phyloP scores from a whole-genome alignment of 1,140 invertebrate genomes.

The Callitettix versicolor region DNA sequence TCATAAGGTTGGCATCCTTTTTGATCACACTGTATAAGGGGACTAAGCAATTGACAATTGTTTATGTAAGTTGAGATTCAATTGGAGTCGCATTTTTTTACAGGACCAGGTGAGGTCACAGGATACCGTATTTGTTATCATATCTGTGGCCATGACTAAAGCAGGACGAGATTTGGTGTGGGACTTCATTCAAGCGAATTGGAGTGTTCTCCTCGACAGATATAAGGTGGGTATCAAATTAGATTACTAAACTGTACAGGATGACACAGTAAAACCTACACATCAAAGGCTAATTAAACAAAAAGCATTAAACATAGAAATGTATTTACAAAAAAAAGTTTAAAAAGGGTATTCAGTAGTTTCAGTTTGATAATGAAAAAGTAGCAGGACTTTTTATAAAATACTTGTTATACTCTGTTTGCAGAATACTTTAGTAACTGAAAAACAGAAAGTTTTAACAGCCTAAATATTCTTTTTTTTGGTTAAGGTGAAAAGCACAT shows the following conservation, averaged over 20 bases:
- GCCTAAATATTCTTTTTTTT: too few relatives aligned
- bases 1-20: too few relatives aligned
- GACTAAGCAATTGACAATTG: too few relatives aligned
- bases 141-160: constrained; percentile 60
- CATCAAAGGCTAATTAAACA: not conserved
- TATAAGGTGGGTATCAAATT: constrained; percentile 47
- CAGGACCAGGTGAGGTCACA: constrained; percentile 83
- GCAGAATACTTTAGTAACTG: too few relatives aligned
- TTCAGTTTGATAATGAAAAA: not conserved
- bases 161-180: constrained; percentile 75
- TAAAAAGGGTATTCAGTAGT: not conserved
- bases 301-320: not conserved
- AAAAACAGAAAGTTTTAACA: too few relatives aligned
- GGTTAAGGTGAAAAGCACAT: too few relatives aligned
- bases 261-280: not conserved
- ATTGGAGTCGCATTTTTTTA: too few relatives aligned
- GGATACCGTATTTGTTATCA: constrained; percentile 81
- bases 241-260: not conserved
- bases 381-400: not conserved
- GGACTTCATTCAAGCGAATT: constrained; percentile 85
- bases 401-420: not conserved
- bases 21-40: too few relatives aligned
- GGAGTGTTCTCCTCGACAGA: constrained; percentile 56
- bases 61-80: too few relatives aligned
- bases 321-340: not conserved